Percentiles rank a stretch among this genome's conserved stretches.
These are phyloP conservation scores for Drosophila sproati DNA, from an alignment of 1,140 invertebrate species.

Conservation along the genomic window DNA sequence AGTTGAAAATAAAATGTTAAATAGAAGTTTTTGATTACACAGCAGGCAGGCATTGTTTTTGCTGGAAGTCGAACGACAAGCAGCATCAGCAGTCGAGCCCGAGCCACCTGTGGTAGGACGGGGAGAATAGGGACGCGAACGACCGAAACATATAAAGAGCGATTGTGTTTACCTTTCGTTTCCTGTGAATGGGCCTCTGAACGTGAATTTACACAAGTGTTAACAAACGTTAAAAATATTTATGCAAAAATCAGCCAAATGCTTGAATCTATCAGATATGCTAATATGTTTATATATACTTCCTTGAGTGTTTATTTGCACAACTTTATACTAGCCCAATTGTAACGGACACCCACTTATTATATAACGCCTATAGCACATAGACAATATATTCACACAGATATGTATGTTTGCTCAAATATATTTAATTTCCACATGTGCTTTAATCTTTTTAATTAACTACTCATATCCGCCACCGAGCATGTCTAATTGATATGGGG, in stretches of 20 bases:
- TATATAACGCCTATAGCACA: neutral
- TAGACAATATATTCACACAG: neutral
- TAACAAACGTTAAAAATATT: conserved; percentile 52
- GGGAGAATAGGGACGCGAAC: neutral
- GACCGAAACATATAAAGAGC: conserved; percentile 4
- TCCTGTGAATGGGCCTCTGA: neutral
- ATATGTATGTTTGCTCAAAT: neutral
- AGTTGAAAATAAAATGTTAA: conserved; percentile 75
- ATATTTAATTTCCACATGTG: conserved; percentile 46
- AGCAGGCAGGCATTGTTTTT: conserved; percentile 59
- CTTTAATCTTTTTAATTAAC: conserved; percentile 80
- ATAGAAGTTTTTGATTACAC: conserved; percentile 80
- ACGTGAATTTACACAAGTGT: conserved; percentile 63
- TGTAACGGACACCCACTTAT: conserved; percentile 4
- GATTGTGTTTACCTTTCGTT: conserved; percentile 33
- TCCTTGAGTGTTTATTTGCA: conserved; percentile 1
- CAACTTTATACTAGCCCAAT: conserved; percentile 24
- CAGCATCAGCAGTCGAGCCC: conserved; percentile 19
- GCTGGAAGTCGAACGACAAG: conserved; percentile 46
- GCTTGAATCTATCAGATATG: conserved; percentile 50
- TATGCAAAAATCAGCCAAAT: conserved; percentile 51
- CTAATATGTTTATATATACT: conserved; percentile 2
- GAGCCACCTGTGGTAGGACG: conserved; percentile 37
- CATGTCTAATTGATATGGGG: conserved; percentile 76
- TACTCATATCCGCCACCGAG: conserved; percentile 77